Percentiles rank a stretch among this genome's conserved stretches.
These are phyloP conservation scores for Goniozus legneri DNA, from an alignment of 1,140 invertebrate genomes.

Conservation along the genomic window DNA sequence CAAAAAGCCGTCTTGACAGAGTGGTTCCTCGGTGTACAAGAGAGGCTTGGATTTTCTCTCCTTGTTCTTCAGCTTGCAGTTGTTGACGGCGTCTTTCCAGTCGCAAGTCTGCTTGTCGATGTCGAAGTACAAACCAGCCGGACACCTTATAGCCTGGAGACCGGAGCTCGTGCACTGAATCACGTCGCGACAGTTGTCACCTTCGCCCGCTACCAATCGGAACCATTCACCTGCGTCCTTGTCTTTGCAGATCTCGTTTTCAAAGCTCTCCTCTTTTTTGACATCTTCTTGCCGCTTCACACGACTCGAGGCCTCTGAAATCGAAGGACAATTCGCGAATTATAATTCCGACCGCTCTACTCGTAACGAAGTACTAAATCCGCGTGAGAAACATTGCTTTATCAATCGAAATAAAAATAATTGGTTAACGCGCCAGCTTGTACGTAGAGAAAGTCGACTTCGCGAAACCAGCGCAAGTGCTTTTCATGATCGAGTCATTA, in stretches of 20 bases:
- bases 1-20: slow-evolving; percentile 81
- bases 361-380: neutral
- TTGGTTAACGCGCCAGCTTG: too few species aligned
- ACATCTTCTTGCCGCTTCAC: slow-evolving; percentile 56
- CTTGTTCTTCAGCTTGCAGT: slow-evolving; percentile 89
- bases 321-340: slow-evolving; percentile 8
- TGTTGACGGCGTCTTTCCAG: slow-evolving; percentile 91
- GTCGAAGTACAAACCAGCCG: slow-evolving; percentile 89
- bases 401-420: neutral
- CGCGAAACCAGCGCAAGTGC: neutral
- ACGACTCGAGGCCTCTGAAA: slow-evolving; percentile 56
- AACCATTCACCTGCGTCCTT: slow-evolving; percentile 97
- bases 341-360: neutral
- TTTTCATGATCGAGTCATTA: neutral
- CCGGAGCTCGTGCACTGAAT: slow-evolving; percentile 93
- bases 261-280: slow-evolving; percentile 83
- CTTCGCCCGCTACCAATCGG: slow-evolving; percentile 81
- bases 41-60: slow-evolving; percentile 86
- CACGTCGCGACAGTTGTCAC: slow-evolving; percentile 91
- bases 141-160: slow-evolving; percentile 88
- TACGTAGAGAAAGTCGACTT: too few species aligned
- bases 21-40: slow-evolving; percentile 85
- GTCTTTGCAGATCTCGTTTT: slow-evolving; percentile 86
- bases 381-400: neutral
- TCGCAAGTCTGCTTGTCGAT: slow-evolving; percentile 95